Conservation (phyloP, 2,888 invertebrate species). For the Aphidius colemani region DNA sequence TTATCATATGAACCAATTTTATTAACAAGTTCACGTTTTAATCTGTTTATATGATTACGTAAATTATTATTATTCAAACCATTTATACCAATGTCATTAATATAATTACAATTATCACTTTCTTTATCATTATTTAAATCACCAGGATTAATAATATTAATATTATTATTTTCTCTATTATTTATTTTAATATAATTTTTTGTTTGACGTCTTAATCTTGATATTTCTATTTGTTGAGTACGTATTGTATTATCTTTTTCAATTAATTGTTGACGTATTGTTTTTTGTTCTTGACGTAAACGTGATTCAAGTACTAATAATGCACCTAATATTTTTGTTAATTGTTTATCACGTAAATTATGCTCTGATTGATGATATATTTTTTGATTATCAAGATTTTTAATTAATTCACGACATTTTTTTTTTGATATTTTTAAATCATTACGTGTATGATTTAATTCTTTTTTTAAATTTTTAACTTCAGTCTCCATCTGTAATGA, state of each 20-base stretch:
- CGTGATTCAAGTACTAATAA: conserved; percentile 74
- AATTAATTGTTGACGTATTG: conserved; percentile 69
- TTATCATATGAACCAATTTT: conserved; percentile 41
- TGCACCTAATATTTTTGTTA: conserved; percentile 72
- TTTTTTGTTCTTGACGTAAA: conserved; percentile 74
- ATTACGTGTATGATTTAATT: conserved; percentile 71
- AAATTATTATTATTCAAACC: conserved; percentile 40
- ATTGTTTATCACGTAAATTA: conserved; percentile 71
- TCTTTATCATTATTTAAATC: conserved; percentile 65
- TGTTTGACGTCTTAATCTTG: conserved; percentile 64
- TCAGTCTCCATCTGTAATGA: conserved; percentile 71
- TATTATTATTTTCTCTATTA: conserved; percentile 61
- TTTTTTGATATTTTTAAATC: conserved; percentile 69
- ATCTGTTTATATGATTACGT: conserved; percentile 50
- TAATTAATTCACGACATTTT: conserved; percentile 72
- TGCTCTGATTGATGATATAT: conserved; percentile 63
- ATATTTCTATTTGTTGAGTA: conserved; percentile 72
- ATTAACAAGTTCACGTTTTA: conserved; percentile 54
- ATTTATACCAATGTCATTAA: conserved; percentile 48
- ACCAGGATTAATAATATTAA: conserved; percentile 49
- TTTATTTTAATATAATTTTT: conserved; percentile 66
- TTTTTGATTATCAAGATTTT: conserved; percentile 51
- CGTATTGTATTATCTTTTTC: conserved; percentile 76
- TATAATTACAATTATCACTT: conserved; percentile 37
- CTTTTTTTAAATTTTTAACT: conserved; percentile 59